Percentiles rank a stretch among this genome's conserved stretches.
Conservation (phyloP, 2,797 vertebrate species). For the Atherinosoma microstoma region DNA sequence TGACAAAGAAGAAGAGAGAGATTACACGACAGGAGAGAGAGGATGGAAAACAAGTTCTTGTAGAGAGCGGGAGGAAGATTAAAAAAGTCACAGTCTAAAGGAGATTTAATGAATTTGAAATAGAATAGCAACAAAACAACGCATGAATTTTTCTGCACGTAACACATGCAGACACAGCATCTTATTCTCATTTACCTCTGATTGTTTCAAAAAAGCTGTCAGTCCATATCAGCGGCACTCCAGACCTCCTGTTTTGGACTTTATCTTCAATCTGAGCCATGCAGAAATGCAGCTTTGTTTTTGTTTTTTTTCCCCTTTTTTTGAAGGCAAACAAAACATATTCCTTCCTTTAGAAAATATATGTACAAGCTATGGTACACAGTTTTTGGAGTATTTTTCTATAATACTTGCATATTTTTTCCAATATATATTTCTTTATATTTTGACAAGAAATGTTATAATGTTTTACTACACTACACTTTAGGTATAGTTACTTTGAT, state of each 20-base stretch:
- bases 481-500: neutral
- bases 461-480: neutral
- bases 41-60: constrained; percentile 80
- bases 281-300: neutral
- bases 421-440: neutral
- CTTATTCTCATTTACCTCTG: neutral
- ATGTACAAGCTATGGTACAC: neutral
- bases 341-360: neutral
- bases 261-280: constrained; percentile 12
- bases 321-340: neutral
- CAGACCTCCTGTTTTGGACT: neutral
- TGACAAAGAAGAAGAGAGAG: constrained; percentile 66
- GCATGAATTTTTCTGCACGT: neutral
- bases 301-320: neutral
- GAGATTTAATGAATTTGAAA: neutral
- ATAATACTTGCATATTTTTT: neutral
- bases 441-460: neutral
- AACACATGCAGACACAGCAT: neutral
- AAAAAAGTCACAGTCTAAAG: constrained; percentile 81
- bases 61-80: constrained; percentile 71
- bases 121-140: neutral
- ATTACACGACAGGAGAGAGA: constrained; percentile 53
- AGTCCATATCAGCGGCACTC: neutral
- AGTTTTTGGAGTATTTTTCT: neutral
- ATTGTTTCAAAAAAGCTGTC: constrained; percentile 4